Conservation (phyloP, 2,113 vertebrate genomes). For the Malaclemys terrapin region DNA sequence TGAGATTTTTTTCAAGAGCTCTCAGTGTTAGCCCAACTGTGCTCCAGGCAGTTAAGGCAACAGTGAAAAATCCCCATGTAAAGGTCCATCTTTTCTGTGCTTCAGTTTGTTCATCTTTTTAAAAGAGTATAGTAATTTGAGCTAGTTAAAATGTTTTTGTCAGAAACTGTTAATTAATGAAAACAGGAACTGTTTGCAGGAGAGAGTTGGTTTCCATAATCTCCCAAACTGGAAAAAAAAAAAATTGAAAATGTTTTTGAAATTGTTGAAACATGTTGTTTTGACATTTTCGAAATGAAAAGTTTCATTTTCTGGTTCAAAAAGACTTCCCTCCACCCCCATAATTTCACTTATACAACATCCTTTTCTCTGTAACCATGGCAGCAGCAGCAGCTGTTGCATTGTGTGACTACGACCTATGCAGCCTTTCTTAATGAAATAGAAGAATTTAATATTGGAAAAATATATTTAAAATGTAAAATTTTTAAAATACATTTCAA, state of each 20-base stretch:
- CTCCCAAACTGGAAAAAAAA: background rate
- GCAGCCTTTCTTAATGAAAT: background rate
- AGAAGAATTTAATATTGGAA: background rate
- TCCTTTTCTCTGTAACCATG: constrained; percentile 59
- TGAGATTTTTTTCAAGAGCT: background rate
- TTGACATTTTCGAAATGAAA: background rate
- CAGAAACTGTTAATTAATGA: background rate
- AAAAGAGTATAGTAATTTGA: background rate
- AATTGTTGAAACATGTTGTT: background rate
- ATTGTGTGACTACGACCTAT: background rate
- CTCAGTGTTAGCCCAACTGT: background rate
- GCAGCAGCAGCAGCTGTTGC: constrained; percentile 29
- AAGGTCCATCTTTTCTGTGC: background rate
- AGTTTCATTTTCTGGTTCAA: background rate
- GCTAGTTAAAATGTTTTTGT: background rate
- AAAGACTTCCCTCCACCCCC: background rate
- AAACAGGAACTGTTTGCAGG: background rate
- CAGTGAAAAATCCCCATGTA: background rate
- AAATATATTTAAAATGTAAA: background rate
- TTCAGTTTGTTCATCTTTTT: background rate
- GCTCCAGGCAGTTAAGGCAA: background rate
- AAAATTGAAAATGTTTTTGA: background rate
- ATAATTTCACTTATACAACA: background rate
- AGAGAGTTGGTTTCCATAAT: background rate
- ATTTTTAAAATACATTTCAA: background rate